Conservation (phyloP, 2,888 invertebrate genomes). For the Nebria salina region DNA sequence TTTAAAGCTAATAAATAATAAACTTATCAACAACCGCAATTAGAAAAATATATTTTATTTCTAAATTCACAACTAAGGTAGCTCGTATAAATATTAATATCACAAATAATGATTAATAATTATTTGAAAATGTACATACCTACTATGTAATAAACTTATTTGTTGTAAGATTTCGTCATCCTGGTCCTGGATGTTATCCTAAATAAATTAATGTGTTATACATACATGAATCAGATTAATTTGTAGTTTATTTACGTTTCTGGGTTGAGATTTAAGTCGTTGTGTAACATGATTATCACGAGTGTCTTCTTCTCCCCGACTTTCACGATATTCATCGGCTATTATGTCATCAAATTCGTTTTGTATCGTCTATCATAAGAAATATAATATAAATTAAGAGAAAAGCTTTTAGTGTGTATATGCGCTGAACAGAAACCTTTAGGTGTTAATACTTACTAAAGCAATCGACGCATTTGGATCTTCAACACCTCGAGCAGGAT, state of each 20-base stretch:
- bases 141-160: too few species aligned
- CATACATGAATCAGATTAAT: too few species aligned
- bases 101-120: too few species aligned
- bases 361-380: conserved; percentile 15
- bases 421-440: background rate
- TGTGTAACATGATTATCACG: background rate
- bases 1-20: background rate
- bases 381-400: background rate
- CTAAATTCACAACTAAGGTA: too few species aligned
- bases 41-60: too few species aligned
- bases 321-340: conserved; percentile 54
- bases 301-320: background rate
- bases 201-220: too few species aligned
- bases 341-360: conserved; percentile 58
- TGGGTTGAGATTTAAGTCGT: background rate
- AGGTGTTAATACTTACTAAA: conserved; percentile 55
- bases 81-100: too few species aligned
- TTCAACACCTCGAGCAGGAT: conserved; percentile 58
- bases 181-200: too few species aligned
- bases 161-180: too few species aligned
- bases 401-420: background rate
- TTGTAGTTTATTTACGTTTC: background rate
- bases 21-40: too few species aligned
- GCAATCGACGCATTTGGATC: conserved; percentile 53
- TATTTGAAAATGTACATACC: too few species aligned